Evolutionary conservation across 2,113 vertebrate genomes (phyloP).

Genomic region (Atrichornis clamosus): DNA sequence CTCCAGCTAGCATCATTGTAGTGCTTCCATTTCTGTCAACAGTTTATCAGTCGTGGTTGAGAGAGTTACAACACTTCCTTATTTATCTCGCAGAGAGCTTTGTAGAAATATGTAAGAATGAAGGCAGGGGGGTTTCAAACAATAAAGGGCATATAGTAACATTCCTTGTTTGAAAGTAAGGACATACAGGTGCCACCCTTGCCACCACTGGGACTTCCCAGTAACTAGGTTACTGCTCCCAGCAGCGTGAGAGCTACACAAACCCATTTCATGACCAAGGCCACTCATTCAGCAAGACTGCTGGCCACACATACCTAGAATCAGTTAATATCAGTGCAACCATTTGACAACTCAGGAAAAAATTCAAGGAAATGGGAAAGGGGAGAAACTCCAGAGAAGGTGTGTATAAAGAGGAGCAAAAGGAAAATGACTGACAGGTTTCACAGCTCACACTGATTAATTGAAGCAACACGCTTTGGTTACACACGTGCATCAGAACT

Average conservation of each 20-base stretch:
- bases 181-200: background rate
- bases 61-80: conserved; percentile 57
- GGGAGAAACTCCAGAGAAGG: background rate
- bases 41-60: conserved; percentile 64
- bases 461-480: background rate
- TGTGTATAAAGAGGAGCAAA: background rate
- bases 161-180: background rate
- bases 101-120: conserved; percentile 26
- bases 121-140: background rate
- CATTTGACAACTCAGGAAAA: background rate
- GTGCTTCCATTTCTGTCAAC: conserved; percentile 69
- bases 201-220: background rate
- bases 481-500: background rate
- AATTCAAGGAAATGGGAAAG: background rate
- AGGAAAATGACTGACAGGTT: background rate
- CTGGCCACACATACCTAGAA: background rate
- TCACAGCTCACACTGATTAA: background rate
- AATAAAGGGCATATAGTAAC: background rate
- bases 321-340: background rate
- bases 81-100: conserved; percentile 6
- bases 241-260: background rate
- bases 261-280: background rate
- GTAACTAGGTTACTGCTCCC: background rate
- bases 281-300: background rate
- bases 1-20: conserved; percentile 66